Evolutionary conservation across 1,140 invertebrate species (phyloP).

Genomic region (Centruroides sculpturatus): DNA sequence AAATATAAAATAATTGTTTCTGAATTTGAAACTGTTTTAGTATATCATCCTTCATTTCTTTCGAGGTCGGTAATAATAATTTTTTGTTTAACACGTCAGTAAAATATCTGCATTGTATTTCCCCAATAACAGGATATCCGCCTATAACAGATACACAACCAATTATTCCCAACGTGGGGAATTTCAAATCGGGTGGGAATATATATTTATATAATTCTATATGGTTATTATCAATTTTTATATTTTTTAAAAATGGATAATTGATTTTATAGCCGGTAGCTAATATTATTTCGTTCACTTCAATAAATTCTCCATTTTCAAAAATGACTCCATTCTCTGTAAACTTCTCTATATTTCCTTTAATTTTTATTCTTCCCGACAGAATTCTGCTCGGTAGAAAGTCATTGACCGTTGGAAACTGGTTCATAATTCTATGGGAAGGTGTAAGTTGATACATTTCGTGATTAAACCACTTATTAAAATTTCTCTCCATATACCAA

Average conservation of each 20-base stretch:
- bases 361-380: constrained; percentile 28
- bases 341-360: constrained; percentile 26
- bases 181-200: constrained; percentile 26
- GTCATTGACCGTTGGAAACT: constrained; percentile 38
- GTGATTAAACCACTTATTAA: constrained; percentile 30
- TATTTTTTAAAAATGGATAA: constrained; percentile 27
- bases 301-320: constrained; percentile 15
- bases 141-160: constrained; percentile 37
- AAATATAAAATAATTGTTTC: background rate
- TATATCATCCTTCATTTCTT: constrained; percentile 23
- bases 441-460: constrained; percentile 31
- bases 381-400: constrained; percentile 33
- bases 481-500: background rate
- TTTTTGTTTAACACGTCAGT: constrained; percentile 16
- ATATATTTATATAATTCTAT: constrained; percentile 34
- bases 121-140: constrained; percentile 34
- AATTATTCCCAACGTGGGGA: constrained; percentile 32
- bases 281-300: constrained; percentile 26
- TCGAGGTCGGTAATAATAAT: constrained; percentile 15
- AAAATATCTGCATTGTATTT: constrained; percentile 36
- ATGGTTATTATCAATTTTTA: constrained; percentile 22
- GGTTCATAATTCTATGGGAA: constrained; percentile 25
- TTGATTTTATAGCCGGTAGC: constrained; percentile 29
- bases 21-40: background rate
- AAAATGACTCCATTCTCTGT: constrained; percentile 24